Percentiles rank a stretch among this genome's conserved stretches.
Evolutionary conservation across 2,888 invertebrate species (phyloP).

Genomic region (Melikaiella ostensackeni): DNA sequence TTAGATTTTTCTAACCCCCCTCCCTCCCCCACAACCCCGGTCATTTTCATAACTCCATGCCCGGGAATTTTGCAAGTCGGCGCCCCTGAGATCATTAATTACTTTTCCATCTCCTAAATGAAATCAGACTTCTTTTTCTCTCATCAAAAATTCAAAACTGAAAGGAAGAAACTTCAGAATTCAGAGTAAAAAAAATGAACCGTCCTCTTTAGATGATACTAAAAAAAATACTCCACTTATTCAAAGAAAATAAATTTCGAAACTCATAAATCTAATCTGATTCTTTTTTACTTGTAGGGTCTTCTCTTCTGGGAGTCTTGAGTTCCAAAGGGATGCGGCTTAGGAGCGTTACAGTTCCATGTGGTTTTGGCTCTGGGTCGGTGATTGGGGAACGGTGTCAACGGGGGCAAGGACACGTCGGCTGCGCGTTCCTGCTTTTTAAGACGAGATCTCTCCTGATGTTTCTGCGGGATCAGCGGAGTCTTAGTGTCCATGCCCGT

Average conservation of each 20-base stretch:
- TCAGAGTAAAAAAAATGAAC: too few relatives aligned
- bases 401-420: conserved; percentile 71
- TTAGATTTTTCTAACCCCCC: too few relatives aligned
- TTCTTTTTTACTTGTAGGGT: conserved; percentile 68
- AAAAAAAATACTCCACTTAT: not conserved
- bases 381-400: conserved; percentile 65
- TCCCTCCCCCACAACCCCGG: too few relatives aligned
- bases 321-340: conserved; percentile 47
- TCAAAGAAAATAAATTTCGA: not conserved
- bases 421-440: conserved; percentile 61
- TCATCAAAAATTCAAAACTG: too few relatives aligned
- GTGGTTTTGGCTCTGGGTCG: conserved; percentile 56
- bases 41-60: too few relatives aligned
- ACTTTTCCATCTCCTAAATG: too few relatives aligned
- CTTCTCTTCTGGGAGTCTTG: conserved; percentile 65
- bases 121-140: too few relatives aligned
- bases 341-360: conserved; percentile 54
- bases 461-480: conserved; percentile 72
- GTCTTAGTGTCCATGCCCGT: conserved; percentile 76
- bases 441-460: conserved; percentile 69
- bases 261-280: not conserved
- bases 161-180: too few relatives aligned
- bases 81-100: too few relatives aligned
- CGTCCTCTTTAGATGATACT: too few relatives aligned
- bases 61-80: too few relatives aligned